phyloP scores from a whole-genome alignment of 2,888 invertebrate species.

The Hetaerina titia region DNA sequence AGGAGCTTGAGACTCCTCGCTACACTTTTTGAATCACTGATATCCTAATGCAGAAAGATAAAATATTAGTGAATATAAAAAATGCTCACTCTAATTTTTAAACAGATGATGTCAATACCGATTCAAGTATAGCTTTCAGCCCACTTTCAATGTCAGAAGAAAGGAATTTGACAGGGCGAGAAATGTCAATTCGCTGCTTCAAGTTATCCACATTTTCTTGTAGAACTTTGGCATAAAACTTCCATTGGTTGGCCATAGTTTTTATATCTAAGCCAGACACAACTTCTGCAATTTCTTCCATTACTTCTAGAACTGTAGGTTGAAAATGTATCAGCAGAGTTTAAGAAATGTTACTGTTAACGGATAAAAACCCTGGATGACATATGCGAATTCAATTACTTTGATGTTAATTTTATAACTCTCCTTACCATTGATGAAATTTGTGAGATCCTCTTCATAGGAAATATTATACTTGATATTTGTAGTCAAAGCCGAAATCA shows the following conservation, averaged over 20 bases:
- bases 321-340: too few relatives aligned
- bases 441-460: slow-evolving; percentile 75
- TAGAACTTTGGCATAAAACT: slow-evolving; percentile 78
- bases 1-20: slow-evolving; percentile 78
- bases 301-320: slow-evolving; percentile 75
- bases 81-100: slow-evolving; percentile 69
- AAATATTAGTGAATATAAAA: neutral
- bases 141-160: slow-evolving; percentile 74
- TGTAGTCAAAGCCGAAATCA: slow-evolving; percentile 77
- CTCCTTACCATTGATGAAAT: slow-evolving; percentile 76
- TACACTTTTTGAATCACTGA: slow-evolving; percentile 76
- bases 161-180: slow-evolving; percentile 69
- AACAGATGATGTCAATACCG: slow-evolving; percentile 72
- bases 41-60: slow-evolving; percentile 74
- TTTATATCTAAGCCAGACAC: slow-evolving; percentile 79
- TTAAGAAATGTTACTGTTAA: too few relatives aligned
- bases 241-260: slow-evolving; percentile 81
- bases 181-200: slow-evolving; percentile 70
- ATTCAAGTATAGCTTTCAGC: slow-evolving; percentile 74
- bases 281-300: slow-evolving; percentile 78
- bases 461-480: slow-evolving; percentile 77
- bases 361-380: too few relatives aligned
- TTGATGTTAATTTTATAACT: too few relatives aligned
- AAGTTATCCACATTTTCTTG: slow-evolving; percentile 77
- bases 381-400: too few relatives aligned